Percentiles rank a stretch among this genome's conserved stretches.
These are phyloP conservation scores for Bos javanicus DNA, from an alignment of 2,113 vertebrate genomes.

Conservation along the genomic window DNA sequence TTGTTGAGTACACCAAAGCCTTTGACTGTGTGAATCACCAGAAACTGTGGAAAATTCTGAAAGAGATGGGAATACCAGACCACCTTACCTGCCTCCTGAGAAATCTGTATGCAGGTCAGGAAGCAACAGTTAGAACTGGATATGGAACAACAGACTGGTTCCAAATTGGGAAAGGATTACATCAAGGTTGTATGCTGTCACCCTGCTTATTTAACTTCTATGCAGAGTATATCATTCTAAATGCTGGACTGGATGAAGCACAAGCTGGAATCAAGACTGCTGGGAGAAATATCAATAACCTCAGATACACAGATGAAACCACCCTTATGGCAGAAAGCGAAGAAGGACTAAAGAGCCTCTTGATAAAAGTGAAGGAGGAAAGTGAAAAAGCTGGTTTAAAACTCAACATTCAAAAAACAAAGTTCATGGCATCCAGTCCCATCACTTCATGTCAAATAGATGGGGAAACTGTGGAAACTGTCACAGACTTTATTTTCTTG, in stretches of 20 bases:
- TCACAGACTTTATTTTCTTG: background rate
- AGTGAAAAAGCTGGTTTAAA: background rate
- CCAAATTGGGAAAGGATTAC: background rate
- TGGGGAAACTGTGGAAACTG: background rate
- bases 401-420: background rate
- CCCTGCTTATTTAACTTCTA: background rate
- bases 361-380: background rate
- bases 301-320: background rate
- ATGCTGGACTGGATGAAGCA: background rate
- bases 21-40: background rate
- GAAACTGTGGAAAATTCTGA: background rate
- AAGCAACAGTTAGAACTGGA: background rate
- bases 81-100: background rate
- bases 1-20: background rate
- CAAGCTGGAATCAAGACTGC: background rate
- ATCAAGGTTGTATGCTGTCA: background rate
- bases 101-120: background rate
- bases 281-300: background rate
- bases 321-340: background rate
- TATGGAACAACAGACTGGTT: background rate
- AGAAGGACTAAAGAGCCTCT: background rate
- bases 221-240: background rate
- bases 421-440: background rate
- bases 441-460: background rate
- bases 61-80: background rate